A percentile compares a stretch with the other conserved stretches of the same genome.
phyloP scores from a whole-genome alignment of 1,140 invertebrate genomes.

The Panagrolaimus sp. region DNA sequence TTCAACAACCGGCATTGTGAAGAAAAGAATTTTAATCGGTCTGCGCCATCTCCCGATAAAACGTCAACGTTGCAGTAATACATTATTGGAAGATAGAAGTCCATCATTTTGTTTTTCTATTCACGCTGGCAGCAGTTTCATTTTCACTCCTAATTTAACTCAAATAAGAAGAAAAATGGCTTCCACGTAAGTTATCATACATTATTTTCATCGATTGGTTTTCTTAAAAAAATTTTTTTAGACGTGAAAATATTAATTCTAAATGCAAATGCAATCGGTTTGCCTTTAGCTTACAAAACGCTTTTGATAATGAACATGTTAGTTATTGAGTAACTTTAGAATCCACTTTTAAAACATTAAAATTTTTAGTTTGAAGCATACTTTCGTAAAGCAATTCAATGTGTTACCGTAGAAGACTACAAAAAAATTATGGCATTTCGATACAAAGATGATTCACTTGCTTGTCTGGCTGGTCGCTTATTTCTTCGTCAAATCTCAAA shows the following conservation, averaged over 20 bases:
- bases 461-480: conserved; percentile 51
- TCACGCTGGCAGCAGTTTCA: too few species aligned
- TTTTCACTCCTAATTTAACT: not conserved
- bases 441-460: conserved; percentile 51
- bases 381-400: conserved; percentile 51
- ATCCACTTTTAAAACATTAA: not conserved
- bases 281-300: conserved; percentile 50
- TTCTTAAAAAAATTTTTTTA: not conserved
- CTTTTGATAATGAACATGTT: conserved; percentile 48
- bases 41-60: not conserved
- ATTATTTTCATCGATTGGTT: not conserved
- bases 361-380: conserved; percentile 48
- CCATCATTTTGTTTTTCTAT: too few species aligned
- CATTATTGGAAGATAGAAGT: too few species aligned
- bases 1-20: not conserved
- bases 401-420: conserved; percentile 48
- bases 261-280: conserved; percentile 46
- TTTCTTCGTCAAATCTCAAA: conserved; percentile 44
- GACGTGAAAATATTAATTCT: not conserved
- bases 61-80: too few species aligned
- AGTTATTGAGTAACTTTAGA: too few species aligned
- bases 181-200: conserved; percentile 4
- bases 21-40: not conserved
- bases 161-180: not conserved
- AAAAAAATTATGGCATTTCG: conserved; percentile 43